Base-by-base conservation (phyloP, 2,797 vertebrate species). In the Dallia pectoralis region DNA sequence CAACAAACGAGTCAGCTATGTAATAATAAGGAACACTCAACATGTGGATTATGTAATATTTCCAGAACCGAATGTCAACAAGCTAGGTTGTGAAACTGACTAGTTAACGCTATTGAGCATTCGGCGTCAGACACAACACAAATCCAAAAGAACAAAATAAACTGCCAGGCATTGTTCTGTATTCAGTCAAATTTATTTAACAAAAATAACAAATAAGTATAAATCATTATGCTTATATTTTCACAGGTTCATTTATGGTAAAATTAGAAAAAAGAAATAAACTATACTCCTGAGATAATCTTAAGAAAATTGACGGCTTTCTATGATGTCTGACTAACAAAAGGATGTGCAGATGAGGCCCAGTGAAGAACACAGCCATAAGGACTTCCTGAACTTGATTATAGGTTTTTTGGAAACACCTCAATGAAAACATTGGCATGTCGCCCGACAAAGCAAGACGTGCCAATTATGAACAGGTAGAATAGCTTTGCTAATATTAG, bases 351-450 rank as follows among this genome's bases (percentile, higher is more conserved):
- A 29, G n/a, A 73, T 73, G 64, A 78, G 79, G 75, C 75, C 78
- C 73, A 76, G 72, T 76, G 76, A 82, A 63, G 80, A 74, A 30
- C 73, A 82, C 83, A 72, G 73, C 25, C 75, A 83, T 82, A 69
- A 78, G 62, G 71, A 90, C 90, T 91, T 93, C 92, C 92, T 93
- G 85, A 72, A 63, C 78, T 65, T 90, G 89, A 93, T 93, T 92
- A 93, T 69, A 71, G 91, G 92, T 84, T 91, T 87, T 81, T 84
- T 77, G 40, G 73, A 74, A 74, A 73, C 70, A 76, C 71, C 32
- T 86, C 82, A 88, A 83, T 81, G 82, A 87, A 87, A 84, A 82
- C 6, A 78, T 48, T 33, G 77, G 81, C 44, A 49, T 70, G 67
- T 79, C 80, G 84, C 74, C 68, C 70, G 75, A 88, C 86, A 73